These are phyloP conservation scores for Gallinago nigripennis DNA, from an alignment of 2,797 vertebrate species.

Conservation along the genomic window DNA sequence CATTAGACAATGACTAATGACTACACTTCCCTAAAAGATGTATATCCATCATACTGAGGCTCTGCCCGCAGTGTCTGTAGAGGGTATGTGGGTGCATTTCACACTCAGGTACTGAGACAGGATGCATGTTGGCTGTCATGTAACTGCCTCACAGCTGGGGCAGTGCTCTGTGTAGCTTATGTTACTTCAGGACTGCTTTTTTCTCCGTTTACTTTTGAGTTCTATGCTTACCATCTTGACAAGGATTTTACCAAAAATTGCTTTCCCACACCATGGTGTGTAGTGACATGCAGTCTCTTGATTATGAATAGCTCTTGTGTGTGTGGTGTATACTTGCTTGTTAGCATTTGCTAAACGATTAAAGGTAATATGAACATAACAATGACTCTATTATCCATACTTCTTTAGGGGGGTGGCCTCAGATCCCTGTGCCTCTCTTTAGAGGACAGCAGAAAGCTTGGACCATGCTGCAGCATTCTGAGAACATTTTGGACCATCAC, in stretches of 20 bases:
- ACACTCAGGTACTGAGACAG: background rate
- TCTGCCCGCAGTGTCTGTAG: background rate
- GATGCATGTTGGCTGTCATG: background rate
- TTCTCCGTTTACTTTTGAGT: background rate
- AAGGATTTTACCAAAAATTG: background rate
- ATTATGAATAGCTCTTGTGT: background rate
- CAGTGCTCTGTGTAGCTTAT: background rate
- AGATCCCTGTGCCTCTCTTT: background rate
- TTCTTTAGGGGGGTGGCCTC: background rate
- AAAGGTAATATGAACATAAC: background rate
- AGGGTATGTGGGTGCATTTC: background rate
- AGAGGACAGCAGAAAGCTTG: background rate
- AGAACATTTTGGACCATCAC: background rate
- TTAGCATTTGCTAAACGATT: background rate
- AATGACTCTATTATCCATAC: background rate
- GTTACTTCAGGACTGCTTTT: background rate
- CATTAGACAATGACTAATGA: background rate
- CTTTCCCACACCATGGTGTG: background rate
- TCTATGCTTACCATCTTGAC: background rate
- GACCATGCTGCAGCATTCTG: background rate
- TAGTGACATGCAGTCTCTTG: background rate
- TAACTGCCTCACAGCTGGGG: background rate
- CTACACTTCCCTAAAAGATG: background rate
- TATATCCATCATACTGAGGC: background rate
- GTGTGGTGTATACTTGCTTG: background rate